Evolutionary conservation across 2,888 invertebrate species (phyloP).

Genomic region (Trachelus iudaicus): DNA sequence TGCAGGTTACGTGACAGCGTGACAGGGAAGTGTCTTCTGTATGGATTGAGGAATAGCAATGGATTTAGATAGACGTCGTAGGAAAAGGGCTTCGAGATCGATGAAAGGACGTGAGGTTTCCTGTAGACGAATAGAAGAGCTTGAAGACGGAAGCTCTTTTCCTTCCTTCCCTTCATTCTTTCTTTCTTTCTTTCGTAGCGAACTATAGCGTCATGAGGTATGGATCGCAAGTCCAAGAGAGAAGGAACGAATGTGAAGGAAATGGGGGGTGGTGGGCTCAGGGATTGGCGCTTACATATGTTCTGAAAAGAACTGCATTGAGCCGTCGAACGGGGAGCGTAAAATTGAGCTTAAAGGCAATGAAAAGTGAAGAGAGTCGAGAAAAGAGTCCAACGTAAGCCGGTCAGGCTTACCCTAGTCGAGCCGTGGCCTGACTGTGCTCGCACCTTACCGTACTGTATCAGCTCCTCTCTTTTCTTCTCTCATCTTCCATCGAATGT

Average conservation of each 20-base stretch:
- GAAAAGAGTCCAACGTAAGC: background rate
- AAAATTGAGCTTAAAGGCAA: conserved; percentile 8
- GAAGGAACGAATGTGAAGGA: background rate
- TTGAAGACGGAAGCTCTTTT: background rate
- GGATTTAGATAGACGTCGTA: background rate
- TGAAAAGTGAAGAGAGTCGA: conserved; percentile 7
- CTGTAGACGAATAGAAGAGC: background rate
- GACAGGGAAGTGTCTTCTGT: background rate
- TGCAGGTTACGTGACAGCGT: background rate
- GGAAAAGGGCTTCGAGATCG: background rate
- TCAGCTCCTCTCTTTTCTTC: background rate
- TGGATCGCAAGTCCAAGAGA: background rate
- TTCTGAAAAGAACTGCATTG: background rate
- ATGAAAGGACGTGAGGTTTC: background rate
- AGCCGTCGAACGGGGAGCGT: conserved; percentile 1
- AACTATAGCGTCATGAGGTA: too few relatives aligned
- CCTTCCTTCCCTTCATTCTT: background rate
- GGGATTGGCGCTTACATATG: background rate
- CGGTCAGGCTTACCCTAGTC: background rate
- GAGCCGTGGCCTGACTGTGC: background rate
- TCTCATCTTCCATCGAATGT: background rate
- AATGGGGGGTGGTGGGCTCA: background rate
- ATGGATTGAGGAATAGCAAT: background rate
- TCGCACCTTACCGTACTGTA: background rate
- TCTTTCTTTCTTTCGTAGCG: background rate